Conservation (phyloP, 2,888 invertebrate genomes). For the Zelleria hepariella region DNA sequence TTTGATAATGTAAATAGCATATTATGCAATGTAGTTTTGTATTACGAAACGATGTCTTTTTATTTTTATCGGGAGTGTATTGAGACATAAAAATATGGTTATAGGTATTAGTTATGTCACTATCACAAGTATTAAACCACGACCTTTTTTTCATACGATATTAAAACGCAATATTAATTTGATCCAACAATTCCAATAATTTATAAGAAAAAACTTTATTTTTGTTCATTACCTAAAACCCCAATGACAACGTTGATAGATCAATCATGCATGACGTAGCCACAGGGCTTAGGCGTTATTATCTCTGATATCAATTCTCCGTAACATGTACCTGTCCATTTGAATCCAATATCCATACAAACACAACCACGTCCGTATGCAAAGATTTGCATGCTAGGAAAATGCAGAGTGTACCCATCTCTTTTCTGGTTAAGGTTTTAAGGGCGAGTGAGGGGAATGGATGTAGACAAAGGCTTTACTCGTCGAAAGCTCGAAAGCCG, state of each 20-base stretch:
- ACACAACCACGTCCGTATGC: neutral
- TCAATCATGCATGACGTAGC: neutral
- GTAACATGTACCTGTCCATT: neutral
- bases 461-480: conserved; percentile 40
- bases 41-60: neutral
- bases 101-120: no score
- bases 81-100: no score
- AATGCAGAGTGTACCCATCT: conserved; percentile 32
- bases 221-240: neutral
- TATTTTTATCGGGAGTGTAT: neutral
- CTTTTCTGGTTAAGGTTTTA: conserved; percentile 22
- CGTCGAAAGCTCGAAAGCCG: conserved; percentile 38
- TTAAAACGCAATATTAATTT: no score
- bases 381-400: conserved; percentile 27
- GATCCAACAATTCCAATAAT: no score
- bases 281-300: neutral
- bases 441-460: conserved; percentile 38
- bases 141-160: no score
- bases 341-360: neutral
- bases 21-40: neutral
- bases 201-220: no score
- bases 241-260: neutral
- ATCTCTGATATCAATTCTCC: neutral
- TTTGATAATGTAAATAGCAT: neutral
- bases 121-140: no score